Base-by-base conservation (phyloP, 2,888 invertebrate species). In the Calliopum simillimum region DNA sequence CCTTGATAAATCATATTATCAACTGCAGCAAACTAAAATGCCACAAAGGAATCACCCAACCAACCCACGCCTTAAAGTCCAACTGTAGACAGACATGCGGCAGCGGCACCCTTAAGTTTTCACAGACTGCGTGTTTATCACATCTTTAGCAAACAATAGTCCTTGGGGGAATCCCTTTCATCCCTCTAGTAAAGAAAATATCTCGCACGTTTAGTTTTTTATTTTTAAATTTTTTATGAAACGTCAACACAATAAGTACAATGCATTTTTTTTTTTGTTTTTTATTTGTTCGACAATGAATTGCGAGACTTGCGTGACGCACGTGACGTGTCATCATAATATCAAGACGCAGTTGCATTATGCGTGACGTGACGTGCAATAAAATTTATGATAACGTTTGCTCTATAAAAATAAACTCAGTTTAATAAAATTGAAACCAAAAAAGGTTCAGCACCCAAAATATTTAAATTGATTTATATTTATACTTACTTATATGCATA, bases 211-310 rank as follows among this genome's bases (percentile, higher is more conserved):
- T 33, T 33, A 33, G 33, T 1, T 8, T 33, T 33, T 33, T 33
- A 1, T 6, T 33, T 33, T 33, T 8, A 33, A 33, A 6, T 33
- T 33, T 13, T 3, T 6, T 11, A 58, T 12, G 41, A 58, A 59
- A 59, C 59, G 43, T 59, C 59, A 43, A 11, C 43, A 12, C 2
- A 19, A 44, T 4, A n/a, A 16, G 11, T 11, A 49, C 47, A 25
- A 33, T n/a, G 58, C 58, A 12, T 47, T 47, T 33, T 33, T 8
- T 58, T 67, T 41, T 49, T 67, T 59, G 58, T 49, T 49, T 41
- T 49, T 67, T 59, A 67, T 49, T 49, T 56, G 49, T 47, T 19
- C 21, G 47, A 49, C 59, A 47, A 67, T 21, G 44, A 44, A 58
- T 47, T 44, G 58, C n/a, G 49, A 13, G 41, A 16, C 19, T 33